Percentiles rank a stretch among this genome's conserved stretches.
Evolutionary conservation across 2,113 vertebrate genomes (phyloP).

Genomic region (Perca schrenkii): DNA sequence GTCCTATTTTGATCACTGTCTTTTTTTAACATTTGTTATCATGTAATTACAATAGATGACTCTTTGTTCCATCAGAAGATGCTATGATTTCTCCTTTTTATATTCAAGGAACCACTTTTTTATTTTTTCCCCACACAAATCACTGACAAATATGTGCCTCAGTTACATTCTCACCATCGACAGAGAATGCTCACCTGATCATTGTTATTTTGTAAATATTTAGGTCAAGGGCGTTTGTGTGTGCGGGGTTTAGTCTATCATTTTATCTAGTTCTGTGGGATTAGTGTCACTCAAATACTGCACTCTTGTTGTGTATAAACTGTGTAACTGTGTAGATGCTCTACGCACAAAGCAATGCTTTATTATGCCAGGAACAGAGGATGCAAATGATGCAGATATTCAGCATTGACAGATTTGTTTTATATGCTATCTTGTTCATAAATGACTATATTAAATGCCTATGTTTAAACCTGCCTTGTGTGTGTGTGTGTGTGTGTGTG

Average conservation of each 20-base stretch:
- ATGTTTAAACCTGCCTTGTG: slow-evolving; percentile 47
- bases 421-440: slow-evolving; percentile 47
- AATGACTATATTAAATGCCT: slow-evolving; percentile 70
- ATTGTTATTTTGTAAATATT: slow-evolving; percentile 63
- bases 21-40: slow-evolving; percentile 35
- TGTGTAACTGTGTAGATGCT: slow-evolving; percentile 41
- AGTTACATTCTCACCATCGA: slow-evolving; percentile 59
- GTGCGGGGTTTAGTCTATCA: slow-evolving; percentile 51
- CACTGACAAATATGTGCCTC: slow-evolving; percentile 76
- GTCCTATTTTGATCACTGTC: slow-evolving; percentile 25
- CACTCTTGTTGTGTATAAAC: slow-evolving; percentile 47
- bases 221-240: slow-evolving; percentile 59
- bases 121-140: slow-evolving; percentile 39
- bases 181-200: slow-evolving; percentile 66
- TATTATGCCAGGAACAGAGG: slow-evolving; percentile 9
- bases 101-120: slow-evolving; percentile 29
- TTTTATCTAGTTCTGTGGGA: slow-evolving; percentile 63
- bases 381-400: slow-evolving; percentile 21
- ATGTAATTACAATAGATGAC: slow-evolving; percentile 12
- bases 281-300: slow-evolving; percentile 63
- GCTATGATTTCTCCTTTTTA: slow-evolving; percentile 47
- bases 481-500: slow-evolving; percentile 14
- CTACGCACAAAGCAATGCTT: slow-evolving; percentile 48
- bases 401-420: slow-evolving; percentile 33
- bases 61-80: slow-evolving; percentile 31